Evolutionary conservation across 92 coral and sea anemone genomes (phyloP).

Genomic region (Desmophyllum pertusum): DNA sequence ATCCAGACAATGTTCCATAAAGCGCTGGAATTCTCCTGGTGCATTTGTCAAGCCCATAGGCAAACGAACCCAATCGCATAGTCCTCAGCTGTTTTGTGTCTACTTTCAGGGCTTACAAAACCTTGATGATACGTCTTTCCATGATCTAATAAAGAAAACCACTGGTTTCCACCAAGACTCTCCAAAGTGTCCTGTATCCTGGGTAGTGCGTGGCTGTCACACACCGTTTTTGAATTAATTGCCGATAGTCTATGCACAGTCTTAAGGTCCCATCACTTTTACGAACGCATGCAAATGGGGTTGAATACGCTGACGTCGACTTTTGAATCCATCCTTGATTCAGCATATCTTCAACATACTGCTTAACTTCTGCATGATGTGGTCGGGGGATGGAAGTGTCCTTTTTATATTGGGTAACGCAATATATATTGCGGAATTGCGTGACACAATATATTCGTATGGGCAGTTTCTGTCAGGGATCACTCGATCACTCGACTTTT

Average conservation of each 20-base stretch:
- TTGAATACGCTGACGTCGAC: constrained; percentile 18
- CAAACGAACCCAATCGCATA: no score
- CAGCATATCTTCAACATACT: constrained; percentile 47
- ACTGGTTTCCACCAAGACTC: constrained; percentile 23
- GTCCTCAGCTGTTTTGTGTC: constrained; percentile 39
- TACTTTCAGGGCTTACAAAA: constrained; percentile 27
- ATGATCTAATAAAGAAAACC: constrained; percentile 27
- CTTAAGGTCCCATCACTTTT: constrained; percentile 23
- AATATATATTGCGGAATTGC: no score
- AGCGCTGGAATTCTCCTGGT: constrained; percentile 46
- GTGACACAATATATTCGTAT: no score
- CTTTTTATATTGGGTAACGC: no score
- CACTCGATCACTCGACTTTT: no score
- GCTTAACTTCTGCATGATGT: constrained; percentile 50
- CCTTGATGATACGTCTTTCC: constrained; percentile 51
- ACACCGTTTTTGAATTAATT: constrained; percentile 3
- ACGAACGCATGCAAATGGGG: constrained; percentile 4
- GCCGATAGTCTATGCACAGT: constrained; percentile 10
- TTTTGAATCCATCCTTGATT: constrained; percentile 40
- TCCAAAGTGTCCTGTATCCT: constrained; percentile 27
- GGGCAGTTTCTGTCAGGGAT: no score
- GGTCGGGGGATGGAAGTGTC: constrained; percentile 38
- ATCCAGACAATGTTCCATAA: constrained; percentile 47
- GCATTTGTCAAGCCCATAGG: constrained; percentile 62
- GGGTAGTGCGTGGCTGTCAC: constrained; percentile 28